A percentile compares a stretch with the other conserved stretches of the same genome.
Evolutionary conservation across 2,888 invertebrate genomes (phyloP).

Genomic region (Zygothrica quintamaculata): DNA sequence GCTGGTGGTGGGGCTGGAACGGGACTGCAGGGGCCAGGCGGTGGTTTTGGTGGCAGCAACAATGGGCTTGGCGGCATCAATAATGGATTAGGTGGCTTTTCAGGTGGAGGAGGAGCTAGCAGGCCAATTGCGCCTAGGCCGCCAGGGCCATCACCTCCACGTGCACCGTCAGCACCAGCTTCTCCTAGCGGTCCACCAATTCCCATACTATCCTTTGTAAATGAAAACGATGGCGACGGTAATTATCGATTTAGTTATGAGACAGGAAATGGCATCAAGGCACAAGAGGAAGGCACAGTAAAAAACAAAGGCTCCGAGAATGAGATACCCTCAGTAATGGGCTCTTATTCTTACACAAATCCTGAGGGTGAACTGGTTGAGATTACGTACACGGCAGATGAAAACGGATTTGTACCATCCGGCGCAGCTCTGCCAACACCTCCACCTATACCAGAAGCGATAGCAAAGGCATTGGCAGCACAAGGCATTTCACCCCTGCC

Average conservation of each 20-base stretch:
- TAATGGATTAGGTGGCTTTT: conserved; percentile 81
- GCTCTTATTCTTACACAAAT: conserved; percentile 88
- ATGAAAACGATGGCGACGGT: conserved; percentile 87
- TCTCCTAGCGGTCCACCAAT: conserved; percentile 84
- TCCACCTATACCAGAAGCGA: conserved; percentile 88
- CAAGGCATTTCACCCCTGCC: conserved; percentile 85
- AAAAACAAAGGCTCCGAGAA: conserved; percentile 87
- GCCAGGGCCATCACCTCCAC: conserved; percentile 74
- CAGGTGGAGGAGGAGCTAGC: conserved; percentile 80
- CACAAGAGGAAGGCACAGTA: conserved; percentile 87
- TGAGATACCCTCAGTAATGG: conserved; percentile 86
- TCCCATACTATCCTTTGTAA: conserved; percentile 86
- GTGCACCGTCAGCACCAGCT: conserved; percentile 63
- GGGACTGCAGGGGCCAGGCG: conserved; percentile 74
- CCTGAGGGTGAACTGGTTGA: conserved; percentile 88
- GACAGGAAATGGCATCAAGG: conserved; percentile 88
- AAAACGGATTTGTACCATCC: conserved; percentile 88
- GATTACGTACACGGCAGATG: conserved; percentile 88
- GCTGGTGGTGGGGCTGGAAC: conserved; percentile 84
- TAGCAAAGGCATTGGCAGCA: conserved; percentile 86
- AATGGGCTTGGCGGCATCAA: conserved; percentile 83
- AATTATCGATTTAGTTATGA: conserved; percentile 87
- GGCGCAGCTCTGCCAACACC: conserved; percentile 87
- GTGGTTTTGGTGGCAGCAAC: conserved; percentile 65
- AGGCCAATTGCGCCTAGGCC: conserved; percentile 80